Base-by-base conservation (phyloP, 1,140 invertebrate species). In the Oedothorax gibbosus region DNA sequence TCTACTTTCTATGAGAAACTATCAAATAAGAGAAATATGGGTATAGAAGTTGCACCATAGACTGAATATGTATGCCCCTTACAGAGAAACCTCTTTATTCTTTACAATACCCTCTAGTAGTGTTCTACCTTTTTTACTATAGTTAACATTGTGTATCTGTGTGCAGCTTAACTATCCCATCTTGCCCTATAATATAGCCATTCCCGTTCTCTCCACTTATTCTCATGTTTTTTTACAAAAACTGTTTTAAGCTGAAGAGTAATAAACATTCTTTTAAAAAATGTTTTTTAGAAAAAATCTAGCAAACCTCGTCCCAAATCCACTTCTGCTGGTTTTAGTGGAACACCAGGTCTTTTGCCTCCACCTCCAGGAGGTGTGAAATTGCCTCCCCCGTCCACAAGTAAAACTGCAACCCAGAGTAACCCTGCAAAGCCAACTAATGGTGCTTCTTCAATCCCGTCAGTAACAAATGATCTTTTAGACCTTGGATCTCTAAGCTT, bases 261-360 rank as follows among this genome's bases (percentile, higher is more conserved):
- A 35, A 35, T 35, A 35, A 35, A 35, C 35, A 35, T 35, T 35
- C 35, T 77, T n/a, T 50, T 69, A 53, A 65, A 12, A 12, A 9
- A 77, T 49, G 86, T 89, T 64, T 87, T 97, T 95, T 96, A 96
- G 93, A 97, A 96, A 92, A 97, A 91, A 95, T 95, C 10, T 93
- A 93, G 87, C 95, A 91, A 93, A 90, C 89, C 93, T 87, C 93
- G 93, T 89, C 90, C 93, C 89, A 91, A 93, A 88, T 88, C 91
- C 86, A 76, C 88, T 88, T 78, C 88, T 15, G 14, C 77, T 49
- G 60, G 60, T 88, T 20, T 64, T 14, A 89, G 90, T 64, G 93
- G 93, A 35, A 89, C 88, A 49, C 84, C 89, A 10, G 92, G 93
- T 54, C 92, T 96, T 78, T 91, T 96, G 53, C 96, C 96, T 81